Conservation (phyloP, 2,113 vertebrate genomes). For the Dicentrarchus labrax region DNA sequence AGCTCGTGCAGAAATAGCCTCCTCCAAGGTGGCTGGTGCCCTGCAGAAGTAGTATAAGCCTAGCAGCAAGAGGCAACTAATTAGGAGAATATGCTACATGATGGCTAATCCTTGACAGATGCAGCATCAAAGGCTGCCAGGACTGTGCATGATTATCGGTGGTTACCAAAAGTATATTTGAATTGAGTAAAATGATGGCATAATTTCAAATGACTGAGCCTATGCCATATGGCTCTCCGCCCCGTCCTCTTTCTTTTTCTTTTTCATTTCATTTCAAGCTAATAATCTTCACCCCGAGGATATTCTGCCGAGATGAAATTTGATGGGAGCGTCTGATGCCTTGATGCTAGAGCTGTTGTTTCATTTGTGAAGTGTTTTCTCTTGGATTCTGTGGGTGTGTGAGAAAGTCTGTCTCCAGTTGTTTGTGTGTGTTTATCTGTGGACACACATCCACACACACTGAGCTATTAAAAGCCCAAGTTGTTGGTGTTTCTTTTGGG, state of each 20-base stretch:
- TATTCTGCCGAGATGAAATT: conserved; percentile 47
- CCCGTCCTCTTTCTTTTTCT: neutral
- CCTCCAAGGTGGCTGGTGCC: conserved; percentile 58
- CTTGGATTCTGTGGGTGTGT: neutral
- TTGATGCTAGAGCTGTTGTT: conserved; percentile 25
- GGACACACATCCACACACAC: conserved; percentile 1
- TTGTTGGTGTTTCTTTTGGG: neutral
- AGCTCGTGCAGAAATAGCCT: conserved; percentile 28
- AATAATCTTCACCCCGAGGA: conserved; percentile 46
- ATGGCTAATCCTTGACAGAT: conserved; percentile 75
- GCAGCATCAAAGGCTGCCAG: conserved; percentile 67
- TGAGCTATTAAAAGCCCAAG: conserved; percentile 53
- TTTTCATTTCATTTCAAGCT: conserved; percentile 39
- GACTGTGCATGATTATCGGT: conserved; percentile 53
- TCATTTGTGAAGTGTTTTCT: conserved; percentile 27
- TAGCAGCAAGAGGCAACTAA: conserved; percentile 70
- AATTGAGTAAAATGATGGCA: conserved; percentile 53
- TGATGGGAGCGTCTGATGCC: conserved; percentile 53
- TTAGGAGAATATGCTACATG: conserved; percentile 76
- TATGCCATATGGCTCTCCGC: conserved; percentile 35
- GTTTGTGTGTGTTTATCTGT: conserved; percentile 16
- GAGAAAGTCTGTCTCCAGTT: neutral
- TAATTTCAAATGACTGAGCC: conserved; percentile 51
- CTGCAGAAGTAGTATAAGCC: conserved; percentile 61
- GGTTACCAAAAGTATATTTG: conserved; percentile 60